Evolutionary conservation across 2,797 vertebrate genomes (phyloP).

Genomic region (Tapirus indicus): DNA sequence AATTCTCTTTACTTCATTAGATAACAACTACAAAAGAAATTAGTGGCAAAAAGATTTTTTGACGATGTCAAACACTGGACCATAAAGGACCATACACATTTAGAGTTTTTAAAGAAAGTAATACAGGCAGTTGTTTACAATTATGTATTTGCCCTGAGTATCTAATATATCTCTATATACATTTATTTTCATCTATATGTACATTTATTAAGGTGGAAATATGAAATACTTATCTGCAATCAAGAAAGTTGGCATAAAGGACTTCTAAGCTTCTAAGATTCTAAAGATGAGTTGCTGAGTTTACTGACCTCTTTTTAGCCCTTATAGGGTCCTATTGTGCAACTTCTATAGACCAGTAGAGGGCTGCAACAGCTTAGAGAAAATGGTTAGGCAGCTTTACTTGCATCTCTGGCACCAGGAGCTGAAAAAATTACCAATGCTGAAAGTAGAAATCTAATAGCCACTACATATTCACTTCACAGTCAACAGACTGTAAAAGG

Average conservation of each 20-base stretch:
- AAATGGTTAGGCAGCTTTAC: conserved; percentile 24
- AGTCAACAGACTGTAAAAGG: conserved; percentile 43
- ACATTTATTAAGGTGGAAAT: not conserved
- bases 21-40: conserved; percentile 25
- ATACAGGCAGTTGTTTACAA: not conserved
- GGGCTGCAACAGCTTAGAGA: conserved; percentile 69
- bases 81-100: not conserved
- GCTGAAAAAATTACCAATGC: conserved; percentile 12
- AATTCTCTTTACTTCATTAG: conserved; percentile 35
- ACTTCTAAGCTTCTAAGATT: not conserved
- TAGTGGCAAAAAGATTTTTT: conserved; percentile 15
- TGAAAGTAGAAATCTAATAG: conserved; percentile 49
- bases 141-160: not conserved
- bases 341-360: conserved; percentile 70
- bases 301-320: not conserved
- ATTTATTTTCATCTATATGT: not conserved
- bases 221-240: conserved; percentile 1
- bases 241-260: not conserved
- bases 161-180: not conserved
- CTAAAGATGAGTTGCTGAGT: not conserved
- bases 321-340: not conserved
- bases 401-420: not conserved
- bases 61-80: not conserved
- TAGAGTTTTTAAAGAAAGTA: conserved; percentile 41
- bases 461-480: not conserved